Percentiles rank a stretch among this genome's conserved stretches.
Evolutionary conservation across 2,888 invertebrate species (phyloP).

Genomic region (Athalia rosae): DNA sequence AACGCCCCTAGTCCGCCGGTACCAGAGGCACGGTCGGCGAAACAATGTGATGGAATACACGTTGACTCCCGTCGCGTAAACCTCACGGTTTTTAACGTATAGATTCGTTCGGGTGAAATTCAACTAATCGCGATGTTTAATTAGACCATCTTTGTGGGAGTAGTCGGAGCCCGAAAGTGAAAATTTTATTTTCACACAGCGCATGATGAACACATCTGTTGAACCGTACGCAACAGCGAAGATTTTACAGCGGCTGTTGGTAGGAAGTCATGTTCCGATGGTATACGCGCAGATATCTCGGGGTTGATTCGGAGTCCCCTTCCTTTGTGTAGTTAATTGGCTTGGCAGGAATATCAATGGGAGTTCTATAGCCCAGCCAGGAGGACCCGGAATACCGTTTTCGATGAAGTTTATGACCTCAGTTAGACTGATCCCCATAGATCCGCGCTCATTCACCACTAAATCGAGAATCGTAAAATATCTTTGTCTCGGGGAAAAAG

Average conservation of each 20-base stretch:
- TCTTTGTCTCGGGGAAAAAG: constrained; percentile 15
- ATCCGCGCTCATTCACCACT: constrained; percentile 17
- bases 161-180: constrained; percentile 14
- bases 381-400: constrained; percentile 1
- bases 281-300: neutral
- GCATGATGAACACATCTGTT: too few relatives aligned
- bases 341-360: constrained; percentile 20
- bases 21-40: neutral
- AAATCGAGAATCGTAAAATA: constrained; percentile 29
- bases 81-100: constrained; percentile 12
- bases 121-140: constrained; percentile 10
- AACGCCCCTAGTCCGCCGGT: neutral
- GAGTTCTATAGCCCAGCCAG: neutral
- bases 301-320: too few relatives aligned
- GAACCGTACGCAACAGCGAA: too few relatives aligned
- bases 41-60: constrained; percentile 10
- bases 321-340: constrained; percentile 30
- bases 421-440: constrained; percentile 19
- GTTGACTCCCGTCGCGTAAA: constrained; percentile 16
- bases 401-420: constrained; percentile 9
- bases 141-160: constrained; percentile 26
- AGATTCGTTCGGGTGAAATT: constrained; percentile 28
- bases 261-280: neutral
- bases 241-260: too few relatives aligned
- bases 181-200: neutral